Evolutionary conservation across 2,797 vertebrate species (phyloP).

Genomic region (Pseudochirops corinnae): DNA sequence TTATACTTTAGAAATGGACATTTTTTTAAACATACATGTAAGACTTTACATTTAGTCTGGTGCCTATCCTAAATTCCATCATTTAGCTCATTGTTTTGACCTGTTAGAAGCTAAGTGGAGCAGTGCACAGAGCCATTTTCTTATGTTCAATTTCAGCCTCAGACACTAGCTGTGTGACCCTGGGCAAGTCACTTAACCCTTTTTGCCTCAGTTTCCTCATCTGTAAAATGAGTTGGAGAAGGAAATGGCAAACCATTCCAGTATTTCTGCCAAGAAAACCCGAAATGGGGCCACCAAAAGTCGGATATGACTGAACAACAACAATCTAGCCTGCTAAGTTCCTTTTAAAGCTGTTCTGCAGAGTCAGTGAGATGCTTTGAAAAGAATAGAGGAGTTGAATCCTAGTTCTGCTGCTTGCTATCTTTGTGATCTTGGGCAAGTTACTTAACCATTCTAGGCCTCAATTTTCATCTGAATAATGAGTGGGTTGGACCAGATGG

Average conservation of each 20-base stretch:
- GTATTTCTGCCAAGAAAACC: not conserved
- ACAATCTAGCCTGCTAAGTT: not conserved
- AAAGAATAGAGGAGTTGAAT: not conserved
- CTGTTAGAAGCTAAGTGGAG: not conserved
- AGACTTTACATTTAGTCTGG: not conserved
- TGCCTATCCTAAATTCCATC: not conserved
- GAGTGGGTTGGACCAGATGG: not conserved
- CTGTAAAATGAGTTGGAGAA: not conserved
- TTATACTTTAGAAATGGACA: not conserved
- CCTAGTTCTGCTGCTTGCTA: not conserved
- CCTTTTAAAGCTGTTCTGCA: not conserved
- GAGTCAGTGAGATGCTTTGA: not conserved
- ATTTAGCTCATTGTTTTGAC: not conserved
- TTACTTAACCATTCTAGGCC: not conserved
- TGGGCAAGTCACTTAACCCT: not conserved
- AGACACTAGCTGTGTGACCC: not conserved
- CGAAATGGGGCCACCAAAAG: not conserved
- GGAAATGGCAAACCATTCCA: not conserved
- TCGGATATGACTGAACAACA: too few species aligned
- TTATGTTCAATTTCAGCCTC: not conserved
- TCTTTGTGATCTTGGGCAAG: not conserved
- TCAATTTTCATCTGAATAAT: not conserved
- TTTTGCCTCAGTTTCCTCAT: not conserved
- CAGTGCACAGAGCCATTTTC: not conserved
- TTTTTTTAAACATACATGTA: not conserved